Percentiles rank a stretch among this genome's conserved stretches.
These are phyloP conservation scores for Drosophila paramelanica DNA, from an alignment of 2,888 invertebrate species.

Conservation along the genomic window DNA sequence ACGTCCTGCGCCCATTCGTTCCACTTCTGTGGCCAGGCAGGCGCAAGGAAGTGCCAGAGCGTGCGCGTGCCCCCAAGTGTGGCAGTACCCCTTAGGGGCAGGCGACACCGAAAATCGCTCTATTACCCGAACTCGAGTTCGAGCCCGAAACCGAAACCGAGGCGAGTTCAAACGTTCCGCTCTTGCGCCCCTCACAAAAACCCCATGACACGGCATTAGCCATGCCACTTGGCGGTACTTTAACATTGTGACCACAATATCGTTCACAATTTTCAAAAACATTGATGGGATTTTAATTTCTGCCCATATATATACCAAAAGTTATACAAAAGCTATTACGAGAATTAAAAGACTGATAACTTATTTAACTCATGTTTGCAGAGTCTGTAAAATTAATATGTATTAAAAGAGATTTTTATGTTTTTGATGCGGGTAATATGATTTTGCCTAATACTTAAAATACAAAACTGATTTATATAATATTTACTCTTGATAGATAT, in stretches of 20 bases:
- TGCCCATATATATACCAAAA: slow-evolving; percentile 3
- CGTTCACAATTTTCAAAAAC: slow-evolving; percentile 30
- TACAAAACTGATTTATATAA: too few species aligned
- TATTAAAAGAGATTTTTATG: too few species aligned
- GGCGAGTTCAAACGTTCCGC: slow-evolving; percentile 67
- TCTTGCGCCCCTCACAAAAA: slow-evolving; percentile 66
- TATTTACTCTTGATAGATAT: too few species aligned
- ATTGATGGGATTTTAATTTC: slow-evolving; percentile 11
- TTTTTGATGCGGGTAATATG: too few species aligned
- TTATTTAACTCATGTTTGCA: neutral
- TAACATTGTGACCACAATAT: slow-evolving; percentile 45
- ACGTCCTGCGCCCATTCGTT: slow-evolving; percentile 77
- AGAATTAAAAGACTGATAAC: slow-evolving; percentile 1
- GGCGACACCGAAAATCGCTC: slow-evolving; percentile 58
- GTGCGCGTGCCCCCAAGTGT: slow-evolving; percentile 69
- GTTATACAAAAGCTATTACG: slow-evolving; percentile 1
- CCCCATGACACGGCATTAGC: slow-evolving; percentile 57
- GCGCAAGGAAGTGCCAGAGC: slow-evolving; percentile 79
- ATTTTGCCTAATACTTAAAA: too few species aligned
- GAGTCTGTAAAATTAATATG: too few species aligned
- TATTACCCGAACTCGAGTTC: slow-evolving; percentile 42
- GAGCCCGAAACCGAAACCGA: neutral
- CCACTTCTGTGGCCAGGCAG: slow-evolving; percentile 78
- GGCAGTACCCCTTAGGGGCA: slow-evolving; percentile 17
- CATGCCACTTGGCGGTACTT: slow-evolving; percentile 64